Percentiles rank a stretch among this genome's conserved stretches.
phyloP scores from a whole-genome alignment of 2,797 vertebrate genomes.

The Lutjanus campechanus region DNA sequence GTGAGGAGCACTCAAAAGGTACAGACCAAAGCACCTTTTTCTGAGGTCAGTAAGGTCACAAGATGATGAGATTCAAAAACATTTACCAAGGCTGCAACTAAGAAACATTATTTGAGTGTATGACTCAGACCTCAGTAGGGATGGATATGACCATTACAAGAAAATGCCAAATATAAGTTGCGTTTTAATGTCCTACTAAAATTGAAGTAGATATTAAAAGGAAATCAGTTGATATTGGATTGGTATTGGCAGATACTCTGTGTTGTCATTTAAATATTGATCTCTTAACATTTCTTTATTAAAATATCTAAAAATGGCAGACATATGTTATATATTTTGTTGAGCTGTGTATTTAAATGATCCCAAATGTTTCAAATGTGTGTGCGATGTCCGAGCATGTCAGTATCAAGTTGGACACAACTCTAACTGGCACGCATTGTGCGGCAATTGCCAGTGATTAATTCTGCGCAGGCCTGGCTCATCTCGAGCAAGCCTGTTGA shows the following conservation, averaged over 20 bases:
- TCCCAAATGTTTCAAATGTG: no score
- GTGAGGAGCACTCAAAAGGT: neutral
- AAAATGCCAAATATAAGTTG: neutral
- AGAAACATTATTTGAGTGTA: neutral
- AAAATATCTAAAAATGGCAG: no score
- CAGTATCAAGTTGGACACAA: no score
- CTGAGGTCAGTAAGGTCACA: conserved; percentile 6
- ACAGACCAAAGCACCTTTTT: neutral
- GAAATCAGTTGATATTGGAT: neutral
- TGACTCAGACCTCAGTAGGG: neutral
- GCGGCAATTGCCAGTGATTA: no score
- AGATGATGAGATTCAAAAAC: neutral
- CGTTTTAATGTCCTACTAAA: neutral
- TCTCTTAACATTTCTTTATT: neutral
- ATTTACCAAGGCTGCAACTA: neutral
- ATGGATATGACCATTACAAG: neutral
- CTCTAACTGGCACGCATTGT: no score
- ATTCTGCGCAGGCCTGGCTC: no score
- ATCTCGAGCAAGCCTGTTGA: no score
- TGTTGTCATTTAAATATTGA: neutral
- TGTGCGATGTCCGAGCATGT: no score
- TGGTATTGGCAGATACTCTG: neutral
- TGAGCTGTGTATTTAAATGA: no score
- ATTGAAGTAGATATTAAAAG: neutral
- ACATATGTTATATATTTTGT: no score